Conservation (phyloP, 2,113 vertebrate species). For the Rhabdornis inornatus region DNA sequence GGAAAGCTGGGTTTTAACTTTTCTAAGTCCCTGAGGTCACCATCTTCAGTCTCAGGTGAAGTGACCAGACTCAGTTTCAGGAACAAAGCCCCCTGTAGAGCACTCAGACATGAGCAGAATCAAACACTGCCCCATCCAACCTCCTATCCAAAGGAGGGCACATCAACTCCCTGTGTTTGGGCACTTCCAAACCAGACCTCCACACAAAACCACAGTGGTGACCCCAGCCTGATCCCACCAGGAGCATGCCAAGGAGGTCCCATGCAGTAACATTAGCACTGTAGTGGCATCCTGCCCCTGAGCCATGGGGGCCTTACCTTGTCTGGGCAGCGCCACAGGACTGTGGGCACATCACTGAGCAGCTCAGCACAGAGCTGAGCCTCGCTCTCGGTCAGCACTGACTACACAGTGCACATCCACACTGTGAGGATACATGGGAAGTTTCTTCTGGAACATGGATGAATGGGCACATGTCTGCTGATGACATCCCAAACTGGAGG, state of each 20-base stretch:
- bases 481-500: neutral
- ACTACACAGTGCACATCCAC: neutral
- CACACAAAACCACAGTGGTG: neutral
- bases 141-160: neutral
- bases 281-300: neutral
- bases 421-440: neutral
- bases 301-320: neutral
- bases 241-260: neutral
- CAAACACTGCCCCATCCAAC: neutral
- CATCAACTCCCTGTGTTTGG: accelerated
- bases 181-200: neutral
- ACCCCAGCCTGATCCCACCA: neutral
- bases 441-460: neutral
- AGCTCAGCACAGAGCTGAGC: neutral
- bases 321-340: neutral
- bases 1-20: neutral
- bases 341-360: neutral
- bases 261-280: neutral
- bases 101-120: neutral
- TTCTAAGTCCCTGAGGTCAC: neutral
- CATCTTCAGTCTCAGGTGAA: neutral
- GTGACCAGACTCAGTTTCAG: neutral
- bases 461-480: neutral
- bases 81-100: neutral
- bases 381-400: neutral